Percentiles rank a stretch among this genome's conserved stretches.
These are phyloP conservation scores for Platycheirus albimanus DNA, from an alignment of 2,888 invertebrate species.

Conservation along the genomic window DNA sequence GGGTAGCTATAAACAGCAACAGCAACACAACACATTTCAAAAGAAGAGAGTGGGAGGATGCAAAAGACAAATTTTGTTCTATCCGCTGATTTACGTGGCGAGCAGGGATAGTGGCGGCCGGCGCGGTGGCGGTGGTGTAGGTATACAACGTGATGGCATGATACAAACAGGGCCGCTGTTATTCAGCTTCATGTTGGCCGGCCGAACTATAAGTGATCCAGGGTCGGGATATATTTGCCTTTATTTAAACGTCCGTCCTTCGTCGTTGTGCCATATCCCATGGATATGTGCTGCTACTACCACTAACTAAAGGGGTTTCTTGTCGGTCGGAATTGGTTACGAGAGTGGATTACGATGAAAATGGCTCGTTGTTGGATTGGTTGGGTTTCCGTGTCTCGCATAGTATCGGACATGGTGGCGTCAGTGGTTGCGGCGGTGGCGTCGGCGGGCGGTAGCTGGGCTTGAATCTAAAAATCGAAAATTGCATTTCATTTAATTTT, in stretches of 20 bases:
- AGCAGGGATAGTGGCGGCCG: conserved; percentile 27
- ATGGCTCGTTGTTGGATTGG: conserved; percentile 56
- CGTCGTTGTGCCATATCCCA: background rate
- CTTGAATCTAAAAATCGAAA: conserved; percentile 60
- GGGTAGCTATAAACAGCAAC: conserved; percentile 1
- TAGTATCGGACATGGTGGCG: conserved; percentile 60
- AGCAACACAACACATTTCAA: conserved; percentile 26
- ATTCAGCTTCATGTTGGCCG: conserved; percentile 61
- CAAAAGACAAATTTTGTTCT: conserved; percentile 67
- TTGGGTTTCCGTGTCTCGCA: conserved; percentile 36
- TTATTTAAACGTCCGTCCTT: no score
- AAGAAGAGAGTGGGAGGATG: conserved; percentile 32
- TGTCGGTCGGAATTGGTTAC: conserved; percentile 50
- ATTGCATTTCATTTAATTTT: conserved; percentile 40
- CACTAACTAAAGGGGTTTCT: conserved; percentile 60
- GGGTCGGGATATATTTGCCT: conserved; percentile 29
- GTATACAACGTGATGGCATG: no score
- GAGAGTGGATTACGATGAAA: conserved; percentile 65
- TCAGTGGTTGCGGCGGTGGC: conserved; percentile 67
- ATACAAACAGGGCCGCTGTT: conserved; percentile 22
- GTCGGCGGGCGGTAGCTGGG: no score
- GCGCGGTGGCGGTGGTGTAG: conserved; percentile 15
- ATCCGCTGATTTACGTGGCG: conserved; percentile 64
- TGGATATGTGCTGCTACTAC: conserved; percentile 31
- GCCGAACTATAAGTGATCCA: conserved; percentile 63